A percentile compares a stretch with the other conserved stretches of the same genome.
phyloP scores from a whole-genome alignment of 2,113 vertebrate genomes.

The Apteryx owenii region DNA sequence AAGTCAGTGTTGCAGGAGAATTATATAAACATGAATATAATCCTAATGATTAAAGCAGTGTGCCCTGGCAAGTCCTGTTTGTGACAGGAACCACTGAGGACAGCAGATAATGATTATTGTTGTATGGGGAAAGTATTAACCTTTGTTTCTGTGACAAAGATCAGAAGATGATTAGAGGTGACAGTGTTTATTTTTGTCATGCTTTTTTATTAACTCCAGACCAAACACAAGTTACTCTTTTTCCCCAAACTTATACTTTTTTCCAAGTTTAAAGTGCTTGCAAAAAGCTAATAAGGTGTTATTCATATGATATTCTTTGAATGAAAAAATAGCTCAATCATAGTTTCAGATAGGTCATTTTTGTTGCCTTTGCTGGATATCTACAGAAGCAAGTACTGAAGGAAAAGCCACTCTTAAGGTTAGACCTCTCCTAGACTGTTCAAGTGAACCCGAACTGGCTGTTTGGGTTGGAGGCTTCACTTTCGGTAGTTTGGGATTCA shows the following conservation, averaged over 20 bases:
- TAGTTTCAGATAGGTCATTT: neutral
- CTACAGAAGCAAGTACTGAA: neutral
- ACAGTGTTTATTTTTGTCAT: neutral
- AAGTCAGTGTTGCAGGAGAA: neutral
- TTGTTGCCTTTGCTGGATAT: neutral
- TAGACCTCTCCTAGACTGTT: neutral
- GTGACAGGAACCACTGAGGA: neutral
- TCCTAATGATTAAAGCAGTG: neutral
- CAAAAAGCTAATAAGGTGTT: neutral
- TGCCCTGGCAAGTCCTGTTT: neutral
- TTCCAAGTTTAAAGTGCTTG: neutral
- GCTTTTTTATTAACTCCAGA: neutral
- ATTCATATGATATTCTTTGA: neutral
- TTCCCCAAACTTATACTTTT: neutral
- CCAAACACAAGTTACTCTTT: neutral
- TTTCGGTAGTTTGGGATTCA: neutral
- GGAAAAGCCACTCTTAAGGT: neutral
- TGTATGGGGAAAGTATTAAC: neutral
- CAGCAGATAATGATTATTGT: neutral
- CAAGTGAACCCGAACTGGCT: neutral
- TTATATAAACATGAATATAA: neutral
- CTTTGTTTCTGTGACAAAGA: neutral
- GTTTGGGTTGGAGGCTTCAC: neutral
- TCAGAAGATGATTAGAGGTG: neutral
- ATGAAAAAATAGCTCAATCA: neutral